Conservation (phyloP, 2,797 vertebrate genomes). For the Myotis myotis region DNA sequence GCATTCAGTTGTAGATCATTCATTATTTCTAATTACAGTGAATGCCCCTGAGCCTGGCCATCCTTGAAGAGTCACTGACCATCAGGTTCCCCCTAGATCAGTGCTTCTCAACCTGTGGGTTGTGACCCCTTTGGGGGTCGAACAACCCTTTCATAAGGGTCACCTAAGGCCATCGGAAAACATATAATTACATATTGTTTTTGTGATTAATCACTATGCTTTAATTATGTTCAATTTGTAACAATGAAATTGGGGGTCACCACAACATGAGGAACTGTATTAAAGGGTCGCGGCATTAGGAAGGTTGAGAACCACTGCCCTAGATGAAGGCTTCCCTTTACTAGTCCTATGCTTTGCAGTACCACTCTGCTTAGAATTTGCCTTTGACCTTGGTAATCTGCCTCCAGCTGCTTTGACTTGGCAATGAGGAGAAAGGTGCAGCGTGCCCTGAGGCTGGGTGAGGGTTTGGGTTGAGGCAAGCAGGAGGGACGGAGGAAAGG, state of each 20-base stretch:
- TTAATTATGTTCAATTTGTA: no score
- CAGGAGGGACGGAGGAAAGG: background rate
- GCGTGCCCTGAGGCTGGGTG: background rate
- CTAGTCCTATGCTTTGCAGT: fast-evolving
- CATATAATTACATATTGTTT: no score
- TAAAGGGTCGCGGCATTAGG: no score
- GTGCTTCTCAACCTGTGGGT: no score
- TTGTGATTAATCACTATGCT: no score
- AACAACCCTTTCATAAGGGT: no score
- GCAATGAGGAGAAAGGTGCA: background rate
- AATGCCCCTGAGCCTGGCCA: background rate
- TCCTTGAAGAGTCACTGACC: background rate
- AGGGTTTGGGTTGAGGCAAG: background rate
- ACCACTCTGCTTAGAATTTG: background rate
- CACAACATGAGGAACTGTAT: no score
- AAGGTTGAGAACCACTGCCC: no score
- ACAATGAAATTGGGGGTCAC: no score
- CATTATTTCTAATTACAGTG: background rate
- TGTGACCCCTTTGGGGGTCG: no score
- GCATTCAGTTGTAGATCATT: background rate
- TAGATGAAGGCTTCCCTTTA: background rate
- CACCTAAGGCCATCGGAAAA: no score
- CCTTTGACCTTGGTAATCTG: background rate
- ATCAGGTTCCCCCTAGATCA: fast-evolving
- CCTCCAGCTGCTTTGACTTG: background rate